A percentile compares a stretch with the other conserved stretches of the same genome.
These are phyloP conservation scores for Caiman crocodilus DNA, from an alignment of 2,797 vertebrate genomes.

Conservation along the genomic window DNA sequence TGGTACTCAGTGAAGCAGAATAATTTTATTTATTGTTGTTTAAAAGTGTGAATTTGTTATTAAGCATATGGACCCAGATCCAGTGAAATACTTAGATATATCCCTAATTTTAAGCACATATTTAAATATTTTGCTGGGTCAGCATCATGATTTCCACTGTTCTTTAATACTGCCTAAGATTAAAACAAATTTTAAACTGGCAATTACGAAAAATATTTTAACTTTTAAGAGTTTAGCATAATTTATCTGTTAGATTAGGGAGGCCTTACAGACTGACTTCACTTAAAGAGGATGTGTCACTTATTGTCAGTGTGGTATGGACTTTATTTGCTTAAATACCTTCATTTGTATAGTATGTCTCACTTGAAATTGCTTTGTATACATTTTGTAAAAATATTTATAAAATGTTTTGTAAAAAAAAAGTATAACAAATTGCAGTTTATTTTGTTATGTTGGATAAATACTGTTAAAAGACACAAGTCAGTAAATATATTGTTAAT, in stretches of 20 bases:
- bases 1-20: slow-evolving; percentile 79
- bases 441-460: slow-evolving; percentile 99
- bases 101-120: slow-evolving; percentile 66
- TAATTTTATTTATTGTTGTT: slow-evolving; percentile 76
- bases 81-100: slow-evolving; percentile 75
- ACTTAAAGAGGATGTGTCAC: slow-evolving; percentile 84
- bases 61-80: slow-evolving; percentile 75
- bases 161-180: slow-evolving; percentile 84
- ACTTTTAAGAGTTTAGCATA: slow-evolving; percentile 79
- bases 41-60: slow-evolving; percentile 77
- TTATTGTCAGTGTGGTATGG: slow-evolving; percentile 86
- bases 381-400: slow-evolving; percentile 93
- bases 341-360: slow-evolving; percentile 89
- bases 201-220: slow-evolving; percentile 82
- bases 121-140: slow-evolving; percentile 79
- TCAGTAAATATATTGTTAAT: slow-evolving; percentile 91
- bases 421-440: slow-evolving; percentile 91
- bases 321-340: slow-evolving; percentile 87
- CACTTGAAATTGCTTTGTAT: slow-evolving; percentile 91
- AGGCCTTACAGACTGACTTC: slow-evolving; percentile 87
- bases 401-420: slow-evolving; percentile 91
- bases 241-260: slow-evolving; percentile 85
- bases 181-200: slow-evolving; percentile 84
- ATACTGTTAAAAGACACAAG: slow-evolving; percentile 89
- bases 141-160: slow-evolving; percentile 81